Evolutionary conservation across 2,888 invertebrate genomes (phyloP), one percentile per base, ranked within the genome.

Genomic region (Drosophila rellima): DNA sequence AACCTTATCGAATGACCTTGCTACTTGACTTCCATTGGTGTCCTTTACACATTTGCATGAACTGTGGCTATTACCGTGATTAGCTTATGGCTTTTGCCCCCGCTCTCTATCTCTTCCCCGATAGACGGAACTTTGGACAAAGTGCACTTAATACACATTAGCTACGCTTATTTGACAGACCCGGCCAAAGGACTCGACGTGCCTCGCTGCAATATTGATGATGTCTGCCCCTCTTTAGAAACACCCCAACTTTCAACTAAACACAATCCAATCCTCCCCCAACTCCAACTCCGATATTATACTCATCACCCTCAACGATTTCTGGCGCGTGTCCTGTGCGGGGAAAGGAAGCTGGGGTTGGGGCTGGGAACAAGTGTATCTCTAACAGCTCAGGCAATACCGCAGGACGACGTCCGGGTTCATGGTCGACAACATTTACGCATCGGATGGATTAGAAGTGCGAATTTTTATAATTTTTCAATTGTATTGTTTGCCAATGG

Each of bases 391-490:
- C 80, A 74, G 79, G 57, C 75, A 47, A 50, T 67, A 68, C 70
- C 65, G 33, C 56, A 70, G 81, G 47, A 54, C 77, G 77, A 68
- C 73, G 66, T 71, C 52, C 76, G 70, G 63, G 63, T 57, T 62
- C 67, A 57, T 72, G 74, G 68, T 59, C 55, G 66, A 37, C 59
- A 52, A 45, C 66, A 70, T 80, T 77, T 81, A 71, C 75, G 78
- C 75, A 78, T 76, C 70, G 66, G 26, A 56, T 61, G 73, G 70
- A 78, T 73, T 63, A 59, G 62, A 74, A 89, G 86, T 88, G 88
- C 88, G 81, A 86, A 89, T 89, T 86, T 86, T 86, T 88, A 85
- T 82, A 85, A 84, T 85, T 88, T 89, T 89, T 85, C 88, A 86
- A 86, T 88, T 88, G 82, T 78, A 80, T 82, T 76, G 80, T 71